A percentile compares a stretch with the other conserved stretches of the same genome.
phyloP scores from a whole-genome alignment of 2,113 vertebrate species.

The Elaphurus davidianus region DNA sequence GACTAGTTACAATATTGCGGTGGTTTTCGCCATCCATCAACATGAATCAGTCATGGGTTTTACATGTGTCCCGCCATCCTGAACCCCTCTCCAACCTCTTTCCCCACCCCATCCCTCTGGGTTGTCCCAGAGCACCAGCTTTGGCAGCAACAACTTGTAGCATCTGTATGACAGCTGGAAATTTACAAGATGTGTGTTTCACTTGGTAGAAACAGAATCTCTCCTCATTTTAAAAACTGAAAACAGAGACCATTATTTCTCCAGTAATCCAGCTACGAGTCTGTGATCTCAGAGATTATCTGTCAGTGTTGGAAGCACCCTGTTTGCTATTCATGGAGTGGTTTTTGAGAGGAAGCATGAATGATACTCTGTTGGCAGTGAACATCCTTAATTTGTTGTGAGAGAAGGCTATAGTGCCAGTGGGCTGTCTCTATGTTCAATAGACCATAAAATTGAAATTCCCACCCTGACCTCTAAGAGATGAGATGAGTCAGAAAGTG shows the following conservation, averaged over 20 bases:
- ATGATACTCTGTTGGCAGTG: conserved; percentile 41
- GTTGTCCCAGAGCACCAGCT: background rate
- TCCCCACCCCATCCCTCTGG: background rate
- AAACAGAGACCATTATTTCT: background rate
- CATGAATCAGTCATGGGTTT: background rate
- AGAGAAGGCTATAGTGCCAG: conserved; percentile 19
- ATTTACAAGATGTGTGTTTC: conserved; percentile 12
- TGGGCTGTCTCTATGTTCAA: conserved; percentile 58
- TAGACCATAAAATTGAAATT: conserved; percentile 72
- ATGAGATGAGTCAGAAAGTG: conserved; percentile 71
- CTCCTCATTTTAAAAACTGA: conserved; percentile 24
- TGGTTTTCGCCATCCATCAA: background rate
- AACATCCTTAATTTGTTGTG: conserved; percentile 41
- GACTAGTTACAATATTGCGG: background rate
- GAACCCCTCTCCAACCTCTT: background rate
- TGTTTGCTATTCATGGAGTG: conserved; percentile 46
- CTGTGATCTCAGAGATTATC: background rate
- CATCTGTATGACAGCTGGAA: background rate
- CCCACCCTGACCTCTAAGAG: conserved; percentile 55
- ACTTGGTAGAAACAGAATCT: background rate
- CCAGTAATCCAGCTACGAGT: background rate
- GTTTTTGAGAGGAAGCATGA: conserved; percentile 36
- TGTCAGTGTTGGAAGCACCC: background rate
- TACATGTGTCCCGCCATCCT: background rate
- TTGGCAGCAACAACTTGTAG: background rate